Percentiles rank a stretch among this genome's conserved stretches.
These are phyloP conservation scores for Caradrina clavipalpis DNA, from an alignment of 2,888 invertebrate genomes.

Conservation along the genomic window DNA sequence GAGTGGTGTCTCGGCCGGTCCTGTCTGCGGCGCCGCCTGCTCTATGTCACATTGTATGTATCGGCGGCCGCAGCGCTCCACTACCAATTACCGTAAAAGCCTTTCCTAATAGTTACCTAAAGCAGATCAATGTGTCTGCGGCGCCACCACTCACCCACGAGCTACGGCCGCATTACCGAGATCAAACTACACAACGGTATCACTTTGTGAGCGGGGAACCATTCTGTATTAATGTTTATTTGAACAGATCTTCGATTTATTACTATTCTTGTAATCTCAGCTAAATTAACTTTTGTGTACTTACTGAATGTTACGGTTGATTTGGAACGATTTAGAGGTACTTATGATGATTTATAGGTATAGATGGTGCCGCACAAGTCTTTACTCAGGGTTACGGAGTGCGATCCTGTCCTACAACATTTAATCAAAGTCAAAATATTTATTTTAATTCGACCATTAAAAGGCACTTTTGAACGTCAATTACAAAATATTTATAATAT, in stretches of 20 bases:
- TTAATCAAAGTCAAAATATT: too few relatives aligned
- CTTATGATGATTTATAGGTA: too few relatives aligned
- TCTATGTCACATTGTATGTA: slow-evolving; percentile 28
- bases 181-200: slow-evolving; percentile 25
- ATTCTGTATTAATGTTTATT: slow-evolving; percentile 12
- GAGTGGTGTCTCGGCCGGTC: background rate
- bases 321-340: background rate
- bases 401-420: too few relatives aligned
- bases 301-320: background rate
- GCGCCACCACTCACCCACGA: slow-evolving; percentile 41
- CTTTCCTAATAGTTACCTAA: slow-evolving; percentile 56
- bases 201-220: slow-evolving; percentile 6
- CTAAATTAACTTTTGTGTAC: slow-evolving; percentile 5
- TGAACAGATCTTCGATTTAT: slow-evolving; percentile 30
- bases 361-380: too few relatives aligned
- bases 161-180: slow-evolving; percentile 43
- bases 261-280: slow-evolving; percentile 14
- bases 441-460: too few relatives aligned
- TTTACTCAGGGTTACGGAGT: too few relatives aligned
- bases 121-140: slow-evolving; percentile 45
- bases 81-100: slow-evolving; percentile 73
- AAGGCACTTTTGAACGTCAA: too few relatives aligned
- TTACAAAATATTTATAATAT: too few relatives aligned
- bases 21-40: slow-evolving; percentile 2
- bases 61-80: slow-evolving; percentile 31